Base-by-base conservation (phyloP, 2,797 vertebrate species). In the Characodon lateralis region DNA sequence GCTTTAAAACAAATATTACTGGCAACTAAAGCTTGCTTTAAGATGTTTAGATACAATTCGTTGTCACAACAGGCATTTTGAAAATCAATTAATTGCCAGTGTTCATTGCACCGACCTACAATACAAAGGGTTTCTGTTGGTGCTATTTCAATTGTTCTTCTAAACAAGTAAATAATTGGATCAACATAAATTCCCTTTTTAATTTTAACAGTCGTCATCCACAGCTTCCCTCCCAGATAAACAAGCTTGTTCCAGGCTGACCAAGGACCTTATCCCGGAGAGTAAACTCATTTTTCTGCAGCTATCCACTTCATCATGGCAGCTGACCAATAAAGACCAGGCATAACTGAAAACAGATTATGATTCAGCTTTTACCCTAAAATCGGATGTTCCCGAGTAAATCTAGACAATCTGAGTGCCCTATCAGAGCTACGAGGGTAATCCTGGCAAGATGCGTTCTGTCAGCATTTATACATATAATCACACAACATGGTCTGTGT, bases 101-200 rank as follows among this genome's bases (percentile, higher is more conserved):
- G 88, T 94, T 86, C 86, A 90, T 91, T 91, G 87, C 89, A 91
- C 87, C 91, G 87, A 94, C 89, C 91, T 92, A 91, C 91, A 94
- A 88, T 94, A 93, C 88, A 93, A 87, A 87, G 90, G 80, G 81
- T 72, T n/a, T 74, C 87, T 91, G 86, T 90, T 92, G 90, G 95
- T 95, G 94, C 92, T 94, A 94, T 95, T 94, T 91, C 90, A 83
- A 87, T 87, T 89, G 88, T 85, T 90, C 88, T 87, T 76, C 78
- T 89, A 90, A 91, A 91, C 88, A 79, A 68, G 41, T 81, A 91
- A 94, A 94, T 86, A 84, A 77, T 82, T 77, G 39, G 78, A 79
- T 87, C 89, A 91, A 87, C 80, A 78, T 70, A 78, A 87, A 94
- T 94, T 94, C 94, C 95, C 93, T 94, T 95, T 94, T 91, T 91